Percentiles rank a stretch among this genome's conserved stretches.
These are phyloP conservation scores for Perognathus longimembris DNA, from an alignment of 2,113 vertebrate genomes.

Conservation along the genomic window DNA sequence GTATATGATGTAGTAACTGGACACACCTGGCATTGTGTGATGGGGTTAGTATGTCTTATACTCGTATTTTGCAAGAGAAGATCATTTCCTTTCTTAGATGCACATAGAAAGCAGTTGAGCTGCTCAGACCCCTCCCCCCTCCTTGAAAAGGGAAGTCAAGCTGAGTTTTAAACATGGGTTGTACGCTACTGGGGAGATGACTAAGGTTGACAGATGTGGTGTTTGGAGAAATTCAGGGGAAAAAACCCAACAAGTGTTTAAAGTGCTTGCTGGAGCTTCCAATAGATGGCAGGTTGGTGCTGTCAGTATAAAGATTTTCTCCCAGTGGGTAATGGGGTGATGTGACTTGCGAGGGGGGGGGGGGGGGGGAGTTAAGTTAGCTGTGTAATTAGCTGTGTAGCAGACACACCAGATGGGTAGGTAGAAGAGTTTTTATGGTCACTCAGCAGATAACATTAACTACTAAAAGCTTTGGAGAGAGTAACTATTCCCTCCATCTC, in stretches of 20 bases:
- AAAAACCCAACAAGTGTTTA: background rate
- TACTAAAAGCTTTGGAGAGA: background rate
- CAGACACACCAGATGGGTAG: background rate
- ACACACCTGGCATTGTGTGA: background rate
- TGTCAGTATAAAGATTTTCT: background rate
- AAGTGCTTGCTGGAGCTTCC: background rate
- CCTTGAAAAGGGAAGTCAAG: constrained; percentile 65
- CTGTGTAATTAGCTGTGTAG: background rate
- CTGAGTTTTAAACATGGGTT: constrained; percentile 4
- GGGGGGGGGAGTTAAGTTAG: background rate
- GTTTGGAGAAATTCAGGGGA: background rate
- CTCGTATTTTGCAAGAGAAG: background rate
- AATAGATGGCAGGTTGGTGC: background rate
- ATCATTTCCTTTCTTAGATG: background rate
- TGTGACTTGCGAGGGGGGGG: background rate
- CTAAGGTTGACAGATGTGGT: background rate
- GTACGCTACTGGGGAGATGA: constrained; percentile 39
- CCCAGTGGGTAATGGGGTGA: background rate
- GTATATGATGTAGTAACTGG: background rate
- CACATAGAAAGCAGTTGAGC: background rate
- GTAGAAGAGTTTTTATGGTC: background rate
- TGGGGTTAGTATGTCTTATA: background rate
- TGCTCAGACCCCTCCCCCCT: background rate
- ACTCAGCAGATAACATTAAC: background rate
- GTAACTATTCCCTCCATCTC: background rate